Base-by-base conservation (phyloP, 1,140 invertebrate species). In the fruit fly (Drosophila melanogaster) region DNA sequence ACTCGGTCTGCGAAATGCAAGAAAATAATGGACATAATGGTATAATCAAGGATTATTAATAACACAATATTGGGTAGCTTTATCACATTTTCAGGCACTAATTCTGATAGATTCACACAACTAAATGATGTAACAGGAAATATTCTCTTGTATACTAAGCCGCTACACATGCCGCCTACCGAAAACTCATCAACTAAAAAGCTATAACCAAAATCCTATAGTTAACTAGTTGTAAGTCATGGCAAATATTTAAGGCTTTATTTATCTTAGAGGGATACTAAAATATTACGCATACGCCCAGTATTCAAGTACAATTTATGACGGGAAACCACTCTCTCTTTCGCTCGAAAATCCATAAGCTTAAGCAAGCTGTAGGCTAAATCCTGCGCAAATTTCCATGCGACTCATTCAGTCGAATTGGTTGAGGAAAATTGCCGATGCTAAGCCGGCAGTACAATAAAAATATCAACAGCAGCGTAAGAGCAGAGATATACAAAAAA, bases 391-490 rank as follows among this genome's bases (percentile, higher is more conserved):
- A 71, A 80, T 80, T 71, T 80, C 30, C 55, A 38, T 44, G 55
- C 22, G 41, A 70, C 44, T 60, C 44, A 24, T 51, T 56, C 26
- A 64, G 15, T 41, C 41, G 33, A 64, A 64, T 49, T 65, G 62
- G 33, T 14, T 37, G 41, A 51, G 41, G 55, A 62, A 72, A 60
- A 78, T 70, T 38, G 67, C 54, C 54, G 55, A 65, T 65, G 46
- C 61, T 84, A 84, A 87, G 75, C 83, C 75, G 62, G 26, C 40
- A 61, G 49, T 60, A 75, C 79, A 73, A 83, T 87, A 87, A 87
- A 86, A 87, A 87, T 87, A 87, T 87, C 83, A 87, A 83, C 79
- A 79, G 57, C 78, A 71, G 75, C 58, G 19, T 19, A 54, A 47
- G 53, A 37, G 43, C 35, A 24, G 37, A 50, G 57, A 74, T 47